Conservation (phyloP, 2,797 vertebrate species). For the Peromyscus melanophrys region DNA sequence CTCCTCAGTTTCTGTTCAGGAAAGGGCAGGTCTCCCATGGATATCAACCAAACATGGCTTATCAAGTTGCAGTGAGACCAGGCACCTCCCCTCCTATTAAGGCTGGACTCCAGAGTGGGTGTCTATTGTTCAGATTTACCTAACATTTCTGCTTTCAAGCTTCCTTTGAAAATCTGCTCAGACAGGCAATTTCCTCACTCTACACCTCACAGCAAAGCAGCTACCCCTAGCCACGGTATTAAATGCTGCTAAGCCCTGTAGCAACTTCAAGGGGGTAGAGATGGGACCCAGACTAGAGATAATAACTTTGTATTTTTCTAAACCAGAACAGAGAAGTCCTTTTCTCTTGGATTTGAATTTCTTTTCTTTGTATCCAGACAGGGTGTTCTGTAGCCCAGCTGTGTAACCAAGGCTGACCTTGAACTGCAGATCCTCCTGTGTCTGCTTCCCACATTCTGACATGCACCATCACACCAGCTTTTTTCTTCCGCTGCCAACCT, state of each 20-base stretch:
- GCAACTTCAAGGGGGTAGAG: not conserved
- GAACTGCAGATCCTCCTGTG: not conserved
- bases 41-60: not conserved
- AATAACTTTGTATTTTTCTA: slow-evolving; percentile 6
- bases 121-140: slow-evolving; percentile 35
- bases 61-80: not conserved
- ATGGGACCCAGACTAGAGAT: slow-evolving; percentile 40
- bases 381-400: not conserved
- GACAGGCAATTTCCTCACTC: not conserved
- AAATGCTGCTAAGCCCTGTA: slow-evolving; percentile 14
- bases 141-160: not conserved
- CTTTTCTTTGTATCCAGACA: not conserved
- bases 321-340: slow-evolving; percentile 13
- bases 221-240: slow-evolving; percentile 28
- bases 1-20: not conserved
- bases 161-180: slow-evolving; percentile 14
- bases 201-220: not conserved
- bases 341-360: not conserved
- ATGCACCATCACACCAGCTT: not conserved
- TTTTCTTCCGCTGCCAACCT: slow-evolving; percentile 34
- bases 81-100: not conserved
- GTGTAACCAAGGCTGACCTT: not conserved
- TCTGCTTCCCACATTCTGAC: not conserved
- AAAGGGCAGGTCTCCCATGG: not conserved
- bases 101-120: not conserved